Evolutionary conservation across 2,113 vertebrate genomes (phyloP).

Genomic region (Cheirogaleus medius): DNA sequence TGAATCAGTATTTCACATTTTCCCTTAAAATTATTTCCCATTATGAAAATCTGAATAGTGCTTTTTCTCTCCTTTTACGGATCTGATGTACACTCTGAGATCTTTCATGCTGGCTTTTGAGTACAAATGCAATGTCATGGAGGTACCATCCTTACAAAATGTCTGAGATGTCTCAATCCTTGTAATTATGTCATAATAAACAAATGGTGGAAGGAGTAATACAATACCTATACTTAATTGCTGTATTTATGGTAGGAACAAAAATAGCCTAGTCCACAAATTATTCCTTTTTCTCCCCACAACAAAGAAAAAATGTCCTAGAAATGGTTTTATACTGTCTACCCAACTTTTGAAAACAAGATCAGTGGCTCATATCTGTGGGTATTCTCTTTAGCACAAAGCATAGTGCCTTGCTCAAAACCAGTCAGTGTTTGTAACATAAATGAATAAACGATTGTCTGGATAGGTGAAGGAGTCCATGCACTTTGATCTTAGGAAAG

Average conservation of each 20-base stretch:
- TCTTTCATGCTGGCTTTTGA: not conserved
- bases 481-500: not conserved
- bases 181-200: not conserved
- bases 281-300: not conserved
- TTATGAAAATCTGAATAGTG: not conserved
- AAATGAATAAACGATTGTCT: not conserved
- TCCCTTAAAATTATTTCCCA: not conserved
- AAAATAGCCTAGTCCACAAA: not conserved
- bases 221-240: not conserved
- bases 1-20: conserved; percentile 22
- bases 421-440: not conserved
- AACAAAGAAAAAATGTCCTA: not conserved
- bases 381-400: not conserved
- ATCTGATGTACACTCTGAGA: not conserved
- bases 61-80: not conserved
- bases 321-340: not conserved
- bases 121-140: not conserved
- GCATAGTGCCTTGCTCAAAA: not conserved
- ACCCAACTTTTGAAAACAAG: not conserved
- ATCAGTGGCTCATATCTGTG: not conserved
- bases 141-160: not conserved
- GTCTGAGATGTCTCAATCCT: not conserved
- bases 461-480: not conserved
- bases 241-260: not conserved
- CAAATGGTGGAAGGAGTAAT: not conserved